Conservation (phyloP, 2,113 vertebrate species). For the Sarotherodon lohbergeri region DNA sequence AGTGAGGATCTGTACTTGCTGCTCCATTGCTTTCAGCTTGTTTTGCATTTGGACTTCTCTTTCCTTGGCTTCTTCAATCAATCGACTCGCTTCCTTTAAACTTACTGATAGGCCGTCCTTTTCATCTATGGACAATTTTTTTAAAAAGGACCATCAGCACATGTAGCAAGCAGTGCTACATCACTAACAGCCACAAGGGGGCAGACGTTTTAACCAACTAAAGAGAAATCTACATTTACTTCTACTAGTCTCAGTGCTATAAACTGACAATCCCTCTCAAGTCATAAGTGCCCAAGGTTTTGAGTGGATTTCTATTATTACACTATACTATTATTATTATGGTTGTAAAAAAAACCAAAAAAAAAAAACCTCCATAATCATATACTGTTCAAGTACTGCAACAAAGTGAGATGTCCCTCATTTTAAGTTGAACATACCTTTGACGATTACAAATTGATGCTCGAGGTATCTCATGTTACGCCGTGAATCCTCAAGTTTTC, state of each 20-base stretch:
- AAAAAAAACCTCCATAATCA: background rate
- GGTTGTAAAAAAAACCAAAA: background rate
- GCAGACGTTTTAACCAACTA: background rate
- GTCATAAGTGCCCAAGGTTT: background rate
- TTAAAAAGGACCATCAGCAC: background rate
- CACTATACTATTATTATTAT: background rate
- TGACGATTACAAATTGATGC: constrained; percentile 89
- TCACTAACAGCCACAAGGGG: background rate
- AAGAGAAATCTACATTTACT: background rate
- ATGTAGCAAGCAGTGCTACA: background rate
- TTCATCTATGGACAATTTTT: constrained; percentile 75
- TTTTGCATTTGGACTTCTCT: constrained; percentile 82
- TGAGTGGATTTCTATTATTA: background rate
- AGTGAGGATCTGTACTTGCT: constrained; percentile 79
- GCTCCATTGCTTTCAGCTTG: constrained; percentile 79
- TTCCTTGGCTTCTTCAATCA: constrained; percentile 82
- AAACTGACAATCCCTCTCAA: background rate
- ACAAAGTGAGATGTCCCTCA: background rate
- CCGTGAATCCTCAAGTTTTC: constrained; percentile 83
- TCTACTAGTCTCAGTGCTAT: background rate
- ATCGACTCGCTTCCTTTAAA: constrained; percentile 80
- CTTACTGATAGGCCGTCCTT: constrained; percentile 85
- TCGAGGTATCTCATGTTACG: constrained; percentile 86
- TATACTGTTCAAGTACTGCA: background rate
- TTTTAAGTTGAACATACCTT: constrained; percentile 71